These are phyloP conservation scores for Microctonus aethiopoides DNA, from an alignment of 2,888 invertebrate genomes.

Conservation along the genomic window DNA sequence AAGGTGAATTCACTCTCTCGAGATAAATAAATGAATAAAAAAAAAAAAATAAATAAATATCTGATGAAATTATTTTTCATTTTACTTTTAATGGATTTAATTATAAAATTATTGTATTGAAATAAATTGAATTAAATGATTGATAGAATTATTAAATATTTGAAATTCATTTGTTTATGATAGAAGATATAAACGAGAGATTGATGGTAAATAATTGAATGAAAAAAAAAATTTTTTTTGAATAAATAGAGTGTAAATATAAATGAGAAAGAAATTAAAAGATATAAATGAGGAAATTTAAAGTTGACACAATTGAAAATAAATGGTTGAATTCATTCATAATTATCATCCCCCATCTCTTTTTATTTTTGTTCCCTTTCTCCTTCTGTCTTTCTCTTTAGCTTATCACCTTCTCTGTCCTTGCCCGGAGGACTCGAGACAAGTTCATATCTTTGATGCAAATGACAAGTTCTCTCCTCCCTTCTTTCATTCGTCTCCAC, in stretches of 20 bases:
- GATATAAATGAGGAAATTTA: not conserved
- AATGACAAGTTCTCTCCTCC: slow-evolving; percentile 4
- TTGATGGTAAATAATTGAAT: too few relatives aligned
- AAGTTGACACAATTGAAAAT: not conserved
- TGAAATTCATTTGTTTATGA: too few relatives aligned
- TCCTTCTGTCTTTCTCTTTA: not conserved
- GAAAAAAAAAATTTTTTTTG: too few relatives aligned
- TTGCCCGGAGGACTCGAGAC: not conserved
- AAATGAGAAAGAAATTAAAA: not conserved
- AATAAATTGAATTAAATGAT: too few relatives aligned
- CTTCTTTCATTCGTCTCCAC: not conserved
- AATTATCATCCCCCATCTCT: not conserved
- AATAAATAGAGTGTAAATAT: too few relatives aligned
- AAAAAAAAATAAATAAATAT: not conserved
- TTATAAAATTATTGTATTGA: too few relatives aligned
- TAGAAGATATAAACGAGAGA: too few relatives aligned
- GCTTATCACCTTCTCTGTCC: not conserved
- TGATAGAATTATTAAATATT: too few relatives aligned
- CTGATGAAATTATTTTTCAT: too few relatives aligned
- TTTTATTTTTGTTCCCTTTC: not conserved
- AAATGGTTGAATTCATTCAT: not conserved
- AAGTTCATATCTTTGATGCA: not conserved
- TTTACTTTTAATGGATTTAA: too few relatives aligned
- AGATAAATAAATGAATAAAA: not conserved
- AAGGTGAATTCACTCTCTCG: not conserved